Base-by-base conservation (phyloP, 2,888 invertebrate species). In the Drosophila siamana region DNA sequence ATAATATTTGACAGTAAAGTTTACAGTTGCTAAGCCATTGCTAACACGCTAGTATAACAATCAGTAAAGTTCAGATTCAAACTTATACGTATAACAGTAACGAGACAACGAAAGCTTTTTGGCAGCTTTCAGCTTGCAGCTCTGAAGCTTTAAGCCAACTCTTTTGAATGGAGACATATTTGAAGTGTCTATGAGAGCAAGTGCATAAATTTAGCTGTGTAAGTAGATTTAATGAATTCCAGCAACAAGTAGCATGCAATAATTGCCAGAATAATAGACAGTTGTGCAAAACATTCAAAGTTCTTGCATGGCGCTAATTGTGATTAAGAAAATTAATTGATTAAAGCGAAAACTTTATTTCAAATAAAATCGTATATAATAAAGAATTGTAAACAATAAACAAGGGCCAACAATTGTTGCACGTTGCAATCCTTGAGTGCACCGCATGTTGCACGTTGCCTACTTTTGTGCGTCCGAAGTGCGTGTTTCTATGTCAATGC, bases 401-500 rank as follows among this genome's bases (percentile, higher is more conserved):
- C 15, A 15, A 3, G 19, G 22, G 22, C 40, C 51, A 67, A 59
- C 55, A 72, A 55, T 36, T 72, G 55, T 36, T 11, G 13, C 38
- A n/a, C 41, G 28, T 19, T 70, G 54, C 26, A 48, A 69, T 64
- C 48, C 59, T 65, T 60, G 69, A 69, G 65, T 69, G 65, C 56
- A 56, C 22, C 61, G 61, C 52, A 30, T 26, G 55, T 55, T 70
- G 65, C 76, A 52, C 16, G 55, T 77, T 75, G 87, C 87, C 78
- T 78, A 76, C 82, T 87, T 83, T 76, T 69, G 60, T 50, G 78
- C 70, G 70, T 51, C 62, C 8, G 7, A 52, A 61, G 63, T 77
- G 70, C 75, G 65, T 72, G 73, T 86, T 86, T 88, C 76, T 88
- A 74, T 87, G 87, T 88, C 86, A 82, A 82, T 82, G 74, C 74